Base-by-base conservation (phyloP, 2,888 invertebrate genomes). In the Pecten maximus region DNA sequence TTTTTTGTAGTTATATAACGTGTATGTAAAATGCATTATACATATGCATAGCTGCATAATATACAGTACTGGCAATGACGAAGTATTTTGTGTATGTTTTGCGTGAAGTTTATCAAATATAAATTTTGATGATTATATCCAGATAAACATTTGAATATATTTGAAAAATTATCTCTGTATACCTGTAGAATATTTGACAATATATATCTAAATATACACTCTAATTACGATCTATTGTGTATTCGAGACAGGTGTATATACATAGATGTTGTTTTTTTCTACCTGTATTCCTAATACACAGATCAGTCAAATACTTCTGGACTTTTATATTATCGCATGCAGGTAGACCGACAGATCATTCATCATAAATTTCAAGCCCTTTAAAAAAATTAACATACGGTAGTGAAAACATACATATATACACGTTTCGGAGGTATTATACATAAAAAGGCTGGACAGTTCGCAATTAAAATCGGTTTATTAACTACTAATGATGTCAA, bases 331-430 rank as follows among this genome's bases (percentile, higher is more conserved):
- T 54, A 54, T 44, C 44, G 44, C 44, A 44, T 74, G 35, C 74
- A 74, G 74, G 74, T 74, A 74, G 2, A 28, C 74, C 0, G 0
- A 23, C 23, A 74, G 35, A 35, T 35, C 74, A 74, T 74, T 74
- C 74, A 35, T 74, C 74, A 74, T 74, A 74, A 35, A 74, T 74
- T 35, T 74, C 74, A 74, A 74, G 8, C 74, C 74, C 74, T 74
- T 74, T 74, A 74, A 35, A 74, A 44, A 74, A 74, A 74, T 74
- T 35, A 28, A 6, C 35, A 28, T 35, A 74, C 35, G 35, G 4
- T 6, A 10, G 12, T 44, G 12, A 6, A 44, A 12, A 28, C 8
- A 74, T 74, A 74, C 15, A 74, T 74, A 74, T 74, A 28, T 54
- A 19, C 19, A 19, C 12, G 35, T 74, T 12, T 74, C n/a, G 74